Base-by-base conservation (phyloP, 2,797 vertebrate genomes). In the Cuniculus paca region DNA sequence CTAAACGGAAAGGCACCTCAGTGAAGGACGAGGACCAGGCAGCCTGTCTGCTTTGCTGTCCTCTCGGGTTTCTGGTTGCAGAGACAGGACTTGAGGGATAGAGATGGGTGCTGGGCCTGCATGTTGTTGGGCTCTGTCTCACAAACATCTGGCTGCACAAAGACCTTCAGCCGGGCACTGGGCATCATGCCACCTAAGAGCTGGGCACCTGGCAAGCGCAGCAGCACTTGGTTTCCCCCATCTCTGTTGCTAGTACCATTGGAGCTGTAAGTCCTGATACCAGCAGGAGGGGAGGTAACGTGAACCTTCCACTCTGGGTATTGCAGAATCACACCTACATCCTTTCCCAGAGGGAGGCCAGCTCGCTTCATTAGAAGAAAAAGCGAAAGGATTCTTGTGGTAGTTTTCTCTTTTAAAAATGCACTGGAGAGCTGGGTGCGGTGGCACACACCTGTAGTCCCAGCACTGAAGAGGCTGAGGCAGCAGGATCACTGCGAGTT, bases 321-420 rank as follows among this genome's bases (percentile, higher is more conserved):
- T 61, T 85, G 85, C 17, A 72, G 81, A 94, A 26, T 31, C 74
- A 84, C 48, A 52, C 36, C 2, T 81, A 42, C 42, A 45, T 85
- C 63, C 39, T 75, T 83, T 28, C 28, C 52, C 22, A 58, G 24
- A 86, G 87, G 63, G 45, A 70, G 61, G 24, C 50, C 52, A 84
- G 13, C 36, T 39, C 36, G 42, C 31, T 83, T 90, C 42, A 78
- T 84, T 50, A 56, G 16, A 79, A 84, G 65, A 58, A 70, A 50
- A 56, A 74, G 61, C 39, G 60, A 78, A 94, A 74, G 17, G 56
- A 45, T 56, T 89, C 74, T 68, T 86, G 19, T 58, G 82, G 42
- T 93, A 39, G 48, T 90, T 87, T 89, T 95, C 84, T 93, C 74
- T 88, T 65, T 61, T 50, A 83, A 86, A 84, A 90, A 36, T 80